Evolutionary conservation across 2,888 invertebrate genomes (phyloP), one percentile per base, ranked within the genome.

Genomic region (Cryptus armator): DNA sequence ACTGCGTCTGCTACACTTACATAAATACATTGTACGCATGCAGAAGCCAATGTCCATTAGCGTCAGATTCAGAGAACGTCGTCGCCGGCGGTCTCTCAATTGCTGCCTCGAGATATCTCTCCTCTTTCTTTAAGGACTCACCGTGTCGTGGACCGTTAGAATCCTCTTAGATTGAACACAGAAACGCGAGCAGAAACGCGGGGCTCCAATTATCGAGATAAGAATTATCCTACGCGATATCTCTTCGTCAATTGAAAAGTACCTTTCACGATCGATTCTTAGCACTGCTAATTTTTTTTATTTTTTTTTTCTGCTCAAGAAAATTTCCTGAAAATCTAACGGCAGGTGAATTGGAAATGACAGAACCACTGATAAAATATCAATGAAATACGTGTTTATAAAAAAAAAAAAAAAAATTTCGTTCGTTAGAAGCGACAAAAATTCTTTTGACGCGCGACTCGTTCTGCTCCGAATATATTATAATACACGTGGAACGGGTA

Each of bases 171-270:
- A 48, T 72, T 29, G 74, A 37, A 64, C 81, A 48, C 37, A 64
- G 59, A 48, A 37, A 10, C 68, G 74, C 5, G 37, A 72, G 43
- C 37, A 64, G 59, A 48, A 37, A 10, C 68, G 74, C 5, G 37
- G 14, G 70, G 81, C 74, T 84, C 74, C 74, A 81, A 84, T 84
- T 84, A 84, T 81, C 77, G 74, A 77, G 56, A 78, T 59, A 59
- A 56, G 68, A 81, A 81, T 74, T 78, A 81, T 81, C 78, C 51
- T 68, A 68, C 62, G 29, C 67, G 24, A 74, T 72, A 78, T 77
- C 83, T 68, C 24, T 16, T 62, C 10, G 78, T 78, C 68, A 72
- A 68, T 68, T 76, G 32, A 76, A 16, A 76, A 53, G 43, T 44
- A 16, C 62, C 59, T 68, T 75, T 51, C 43, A 3, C 32, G 24